Evolutionary conservation across 2,888 invertebrate genomes (phyloP), one percentile per base, ranked within the genome.

Genomic region (Dolichomitus sp.): DNA sequence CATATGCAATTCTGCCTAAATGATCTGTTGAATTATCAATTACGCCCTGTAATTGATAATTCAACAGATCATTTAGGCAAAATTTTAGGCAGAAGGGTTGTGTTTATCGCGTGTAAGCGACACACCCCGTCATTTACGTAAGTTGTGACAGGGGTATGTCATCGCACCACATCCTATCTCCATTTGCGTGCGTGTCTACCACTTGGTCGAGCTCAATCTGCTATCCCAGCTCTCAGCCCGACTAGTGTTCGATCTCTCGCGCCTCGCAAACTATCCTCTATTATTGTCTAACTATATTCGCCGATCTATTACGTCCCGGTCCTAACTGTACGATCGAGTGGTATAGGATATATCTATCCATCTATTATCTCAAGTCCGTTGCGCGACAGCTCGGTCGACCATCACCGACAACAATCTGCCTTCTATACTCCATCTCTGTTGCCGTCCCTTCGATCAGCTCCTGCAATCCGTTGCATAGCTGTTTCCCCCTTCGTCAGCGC

Each of bases 401-500:
- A 52, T 66, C 75, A 65, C 57, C 63, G 19, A 61, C 77, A 77
- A 68, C 59, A 61, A 81, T 81, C 66, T 68, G 72, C 81, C 68
- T 17, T 73, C 72, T 54, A 66, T 72, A 45, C 23, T 70, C 59
- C 45, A 19, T 17, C 57, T 45, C 57, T 33, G 45, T 59, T 17
- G 14, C 11, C 57, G 57, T 42, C 59, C 72, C 72, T 63, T 68
- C 40, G 81, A 77, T 63, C 52, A 45, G 23, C 63, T 59, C 23
- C 57, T 12, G 42, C 30, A n/a, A 65, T 45, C 65, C 45, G 1
- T n/a, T 30, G 17, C 48, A 63, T 74, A 69, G 37, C 65, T 42
- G 63, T 74, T 74, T 76, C 70, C 66, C 81, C 77, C 81, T 78
- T 78, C 78, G 77, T 77, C 73, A 76, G 81, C 81, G 57, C 48